These are phyloP conservation scores for Drosophila pruinosa DNA, from an alignment of 1,140 invertebrate species.

Conservation along the genomic window DNA sequence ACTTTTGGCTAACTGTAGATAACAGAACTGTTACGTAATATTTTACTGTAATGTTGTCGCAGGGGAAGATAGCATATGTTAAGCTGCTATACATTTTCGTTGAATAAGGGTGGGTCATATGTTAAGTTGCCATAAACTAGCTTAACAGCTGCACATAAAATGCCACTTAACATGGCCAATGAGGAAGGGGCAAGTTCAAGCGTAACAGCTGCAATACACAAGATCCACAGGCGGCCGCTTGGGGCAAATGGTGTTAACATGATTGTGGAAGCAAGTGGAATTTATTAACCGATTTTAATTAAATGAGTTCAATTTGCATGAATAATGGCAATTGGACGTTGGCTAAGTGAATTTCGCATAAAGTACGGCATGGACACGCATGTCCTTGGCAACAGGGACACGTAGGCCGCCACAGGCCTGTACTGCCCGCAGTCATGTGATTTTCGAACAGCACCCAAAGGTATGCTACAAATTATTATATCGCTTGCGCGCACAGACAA, in stretches of 20 bases:
- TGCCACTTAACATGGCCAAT: not conserved
- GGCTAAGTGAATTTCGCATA: constrained; percentile 55
- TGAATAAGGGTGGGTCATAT: not conserved
- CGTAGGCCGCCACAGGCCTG: not conserved
- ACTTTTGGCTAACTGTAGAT: no score
- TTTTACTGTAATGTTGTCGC: not conserved
- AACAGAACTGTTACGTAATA: not conserved
- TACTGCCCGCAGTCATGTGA: constrained; percentile 24
- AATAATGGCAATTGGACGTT: constrained; percentile 43
- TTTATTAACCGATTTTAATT: constrained; percentile 34
- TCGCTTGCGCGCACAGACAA: not conserved
- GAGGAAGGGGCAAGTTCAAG: not conserved
- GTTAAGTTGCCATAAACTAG: constrained; percentile 14
- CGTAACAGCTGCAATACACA: not conserved
- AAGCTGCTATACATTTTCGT: not conserved
- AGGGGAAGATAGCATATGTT: not conserved
- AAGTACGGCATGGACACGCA: constrained; percentile 10
- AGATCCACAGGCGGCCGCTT: no score
- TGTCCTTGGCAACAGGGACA: not conserved
- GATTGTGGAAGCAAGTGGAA: not conserved
- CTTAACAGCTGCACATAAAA: not conserved
- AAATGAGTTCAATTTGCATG: constrained; percentile 58
- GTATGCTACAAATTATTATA: constrained; percentile 52
- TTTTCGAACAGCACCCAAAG: constrained; percentile 42
- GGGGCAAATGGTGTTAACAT: no score